Evolutionary conservation across 2,113 vertebrate species (phyloP), one percentile per base, ranked within the genome.

Genomic region (Gopherus evgoodei): DNA sequence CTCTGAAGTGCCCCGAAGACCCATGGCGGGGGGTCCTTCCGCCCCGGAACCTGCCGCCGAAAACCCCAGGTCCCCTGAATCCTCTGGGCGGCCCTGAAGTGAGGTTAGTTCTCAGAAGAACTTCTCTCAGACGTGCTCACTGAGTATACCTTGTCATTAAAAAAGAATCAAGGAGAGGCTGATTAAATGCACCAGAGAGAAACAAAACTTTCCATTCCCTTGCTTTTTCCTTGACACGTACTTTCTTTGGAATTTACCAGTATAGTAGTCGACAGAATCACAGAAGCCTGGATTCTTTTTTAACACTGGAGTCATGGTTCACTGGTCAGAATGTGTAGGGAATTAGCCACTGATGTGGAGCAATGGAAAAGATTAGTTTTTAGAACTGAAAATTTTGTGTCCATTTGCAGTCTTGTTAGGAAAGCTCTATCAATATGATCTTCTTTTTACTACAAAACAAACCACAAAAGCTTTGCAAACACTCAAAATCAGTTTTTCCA

Each of bases 201-300:
- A 96, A 95, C 87, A 93, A 95, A 96, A 93, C 52, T 96, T 97
- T 95, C 96, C 94, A 85, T 93, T 95, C 81, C 81, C 57, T 89
- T 93, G 54, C 88, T 95, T 93, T 84, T 97, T 95, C 96, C 93
- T 93, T 93, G 90, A 94, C 94, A 95, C 86, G 29, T 93, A 91
- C 78, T 97, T 89, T 91, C 89, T 81, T 96, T 65, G 62, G 95
- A 93, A 89, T 83, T 90, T 83, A 62, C 87, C 94, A 86, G 95
- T 91, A 84, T 12, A 92, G 83, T 94, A 97, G 95, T 96, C 96
- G 96, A 93, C 90, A 94, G 93, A 91, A 94, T 65, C 93, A 86
- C 10, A 75, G 97, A 83, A 85, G 89, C 87, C 84, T 96, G 95
- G 94, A 93, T 94, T 96, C 94, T 65, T 96, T 95, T 88, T 94